A percentile compares a stretch with the other conserved stretches of the same genome.
These are phyloP conservation scores for Bubo blakistoni DNA, from an alignment of 2,113 vertebrate species.

Conservation along the genomic window DNA sequence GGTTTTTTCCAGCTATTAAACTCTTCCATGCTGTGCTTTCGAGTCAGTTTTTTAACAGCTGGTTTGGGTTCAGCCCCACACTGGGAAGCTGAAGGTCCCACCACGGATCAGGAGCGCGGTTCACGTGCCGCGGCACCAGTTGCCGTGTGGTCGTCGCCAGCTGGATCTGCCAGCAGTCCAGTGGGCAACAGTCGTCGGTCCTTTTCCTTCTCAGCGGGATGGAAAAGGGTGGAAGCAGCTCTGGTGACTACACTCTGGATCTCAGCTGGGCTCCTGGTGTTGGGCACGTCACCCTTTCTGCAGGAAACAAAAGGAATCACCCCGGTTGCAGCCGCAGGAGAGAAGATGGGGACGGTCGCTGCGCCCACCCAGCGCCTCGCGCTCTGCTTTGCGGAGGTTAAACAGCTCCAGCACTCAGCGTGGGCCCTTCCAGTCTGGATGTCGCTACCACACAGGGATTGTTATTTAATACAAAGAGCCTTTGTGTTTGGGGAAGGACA, in stretches of 20 bases:
- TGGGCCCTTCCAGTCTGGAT: neutral
- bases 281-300: too few relatives aligned
- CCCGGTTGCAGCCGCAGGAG: neutral
- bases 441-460: neutral
- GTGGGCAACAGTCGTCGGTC: too few relatives aligned
- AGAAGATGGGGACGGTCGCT: neutral
- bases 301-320: neutral
- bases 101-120: neutral
- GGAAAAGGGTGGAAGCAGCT: neutral
- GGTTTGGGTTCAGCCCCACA: neutral
- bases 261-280: neutral
- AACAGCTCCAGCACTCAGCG: accelerated
- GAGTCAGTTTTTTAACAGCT: neutral
- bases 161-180: neutral
- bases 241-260: too few relatives aligned
- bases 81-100: neutral
- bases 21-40: neutral
- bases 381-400: neutral
- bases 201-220: neutral
- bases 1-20: neutral
- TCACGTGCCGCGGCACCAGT: accelerated
- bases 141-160: accelerated
- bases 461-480: neutral
- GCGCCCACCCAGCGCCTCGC: accelerated
- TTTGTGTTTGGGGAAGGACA: neutral